Evolutionary conservation across 2,797 vertebrate genomes (phyloP).

Genomic region (Chloroceryle amazona): DNA sequence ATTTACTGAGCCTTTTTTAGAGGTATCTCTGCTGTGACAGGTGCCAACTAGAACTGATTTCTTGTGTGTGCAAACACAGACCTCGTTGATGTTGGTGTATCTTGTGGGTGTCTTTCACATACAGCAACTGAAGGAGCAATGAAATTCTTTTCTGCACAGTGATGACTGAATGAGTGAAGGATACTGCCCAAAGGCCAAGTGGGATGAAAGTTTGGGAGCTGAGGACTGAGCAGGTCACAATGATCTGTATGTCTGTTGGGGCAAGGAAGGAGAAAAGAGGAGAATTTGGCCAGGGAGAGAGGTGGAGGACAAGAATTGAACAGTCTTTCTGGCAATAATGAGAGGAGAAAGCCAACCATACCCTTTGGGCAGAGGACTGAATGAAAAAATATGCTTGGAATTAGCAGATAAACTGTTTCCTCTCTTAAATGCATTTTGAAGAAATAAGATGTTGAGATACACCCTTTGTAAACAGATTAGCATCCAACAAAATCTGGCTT

Average conservation of each 20-base stretch:
- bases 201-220: background rate
- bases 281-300: background rate
- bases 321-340: background rate
- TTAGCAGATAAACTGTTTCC: background rate
- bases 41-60: background rate
- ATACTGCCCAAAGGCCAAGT: background rate
- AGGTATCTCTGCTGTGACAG: background rate
- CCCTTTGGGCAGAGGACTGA: background rate
- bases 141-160: background rate
- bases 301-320: background rate
- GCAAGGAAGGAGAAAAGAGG: background rate
- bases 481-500: background rate
- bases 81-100: background rate
- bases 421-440: background rate
- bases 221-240: background rate
- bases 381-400: background rate
- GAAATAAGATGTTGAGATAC: background rate
- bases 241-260: background rate
- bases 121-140: background rate
- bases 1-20: background rate
- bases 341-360: background rate
- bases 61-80: background rate
- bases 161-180: background rate
- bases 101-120: background rate
- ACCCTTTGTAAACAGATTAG: background rate